phyloP scores from a whole-genome alignment of 2,888 invertebrate species.

The Cinara cedri region DNA sequence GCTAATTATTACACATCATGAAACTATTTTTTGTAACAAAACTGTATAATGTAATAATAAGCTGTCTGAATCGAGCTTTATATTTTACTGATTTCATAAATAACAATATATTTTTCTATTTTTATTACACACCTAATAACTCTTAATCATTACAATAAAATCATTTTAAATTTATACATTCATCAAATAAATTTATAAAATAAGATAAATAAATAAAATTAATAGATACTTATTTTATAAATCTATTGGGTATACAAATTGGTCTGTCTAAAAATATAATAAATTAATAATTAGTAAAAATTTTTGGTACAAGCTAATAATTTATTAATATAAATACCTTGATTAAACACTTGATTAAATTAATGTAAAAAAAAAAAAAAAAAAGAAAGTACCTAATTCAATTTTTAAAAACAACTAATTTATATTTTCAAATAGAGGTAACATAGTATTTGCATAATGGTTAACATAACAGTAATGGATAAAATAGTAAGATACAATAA shows the following conservation, averaged over 20 bases:
- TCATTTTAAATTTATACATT: background rate
- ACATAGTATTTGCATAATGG: too few relatives aligned
- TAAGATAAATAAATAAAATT: constrained; percentile 1
- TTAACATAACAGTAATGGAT: background rate
- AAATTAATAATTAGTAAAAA: too few relatives aligned
- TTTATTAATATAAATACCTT: background rate
- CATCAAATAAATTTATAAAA: background rate
- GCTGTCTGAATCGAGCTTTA: too few relatives aligned
- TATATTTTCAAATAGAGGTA: background rate
- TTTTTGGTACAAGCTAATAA: background rate
- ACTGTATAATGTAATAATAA: too few relatives aligned
- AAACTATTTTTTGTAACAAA: too few relatives aligned
- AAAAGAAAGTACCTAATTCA: constrained; percentile 1
- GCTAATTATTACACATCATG: too few relatives aligned
- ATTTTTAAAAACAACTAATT: background rate
- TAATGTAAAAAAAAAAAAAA: background rate
- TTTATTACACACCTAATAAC: background rate
- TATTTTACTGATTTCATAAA: too few relatives aligned
- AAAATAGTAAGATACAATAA: background rate
- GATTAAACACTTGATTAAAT: background rate
- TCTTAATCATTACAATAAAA: background rate
- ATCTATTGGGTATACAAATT: background rate
- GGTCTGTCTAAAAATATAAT: background rate
- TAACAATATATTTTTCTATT: too few relatives aligned
- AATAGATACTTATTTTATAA: constrained; percentile 14